Evolutionary conservation across 1,140 invertebrate genomes (phyloP).

Genomic region (Apis laboriosa): DNA sequence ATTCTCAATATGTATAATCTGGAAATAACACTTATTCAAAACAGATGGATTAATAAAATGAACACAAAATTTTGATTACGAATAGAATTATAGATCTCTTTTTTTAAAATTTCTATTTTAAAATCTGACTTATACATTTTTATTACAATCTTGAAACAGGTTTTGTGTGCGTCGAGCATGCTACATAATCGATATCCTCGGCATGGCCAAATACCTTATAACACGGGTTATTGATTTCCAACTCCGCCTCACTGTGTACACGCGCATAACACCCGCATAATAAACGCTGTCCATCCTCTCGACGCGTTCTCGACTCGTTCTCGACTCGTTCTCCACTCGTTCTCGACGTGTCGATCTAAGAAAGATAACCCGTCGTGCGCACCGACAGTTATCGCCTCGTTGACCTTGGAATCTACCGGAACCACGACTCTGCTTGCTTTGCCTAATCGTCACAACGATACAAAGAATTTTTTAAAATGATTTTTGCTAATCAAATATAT

Average conservation of each 20-base stretch:
- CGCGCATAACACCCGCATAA: slow-evolving; percentile 36
- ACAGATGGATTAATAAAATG: too few relatives aligned
- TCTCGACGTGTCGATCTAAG: slow-evolving; percentile 11
- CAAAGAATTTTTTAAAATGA: too few relatives aligned
- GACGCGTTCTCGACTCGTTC: neutral
- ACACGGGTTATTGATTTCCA: slow-evolving; percentile 51
- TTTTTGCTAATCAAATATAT: too few relatives aligned
- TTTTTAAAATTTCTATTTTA: too few relatives aligned
- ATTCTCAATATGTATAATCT: too few relatives aligned
- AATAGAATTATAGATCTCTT: too few relatives aligned
- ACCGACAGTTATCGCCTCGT: slow-evolving; percentile 13
- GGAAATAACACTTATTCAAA: too few relatives aligned
- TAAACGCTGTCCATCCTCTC: slow-evolving; percentile 15
- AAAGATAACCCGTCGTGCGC: slow-evolving; percentile 2
- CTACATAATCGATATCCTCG: slow-evolving; percentile 49
- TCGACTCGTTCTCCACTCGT: neutral
- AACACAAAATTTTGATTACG: too few relatives aligned
- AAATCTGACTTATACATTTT: neutral
- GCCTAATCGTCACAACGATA: neutral
- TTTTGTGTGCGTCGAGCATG: neutral
- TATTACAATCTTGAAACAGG: slow-evolving; percentile 10
- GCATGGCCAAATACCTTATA: slow-evolving; percentile 48
- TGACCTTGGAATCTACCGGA: neutral
- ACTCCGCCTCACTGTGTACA: slow-evolving; percentile 39
- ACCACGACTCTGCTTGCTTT: neutral